Evolutionary conservation across 1,140 invertebrate species (phyloP), one percentile per base, ranked within the genome.

Genomic region (Calliphora vicina): DNA sequence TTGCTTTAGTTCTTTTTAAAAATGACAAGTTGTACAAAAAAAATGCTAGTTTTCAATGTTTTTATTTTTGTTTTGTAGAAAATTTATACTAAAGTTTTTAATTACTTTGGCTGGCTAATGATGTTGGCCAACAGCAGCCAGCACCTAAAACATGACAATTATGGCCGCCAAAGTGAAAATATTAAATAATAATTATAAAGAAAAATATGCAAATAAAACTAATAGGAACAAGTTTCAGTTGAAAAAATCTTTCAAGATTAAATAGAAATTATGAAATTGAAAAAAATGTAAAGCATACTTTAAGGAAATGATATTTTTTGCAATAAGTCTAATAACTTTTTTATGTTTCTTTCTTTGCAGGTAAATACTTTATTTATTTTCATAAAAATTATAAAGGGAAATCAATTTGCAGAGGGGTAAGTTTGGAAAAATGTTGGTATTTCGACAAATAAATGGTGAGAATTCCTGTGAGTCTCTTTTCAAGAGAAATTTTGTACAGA

Each of bases 51-150:
- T 67, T 67, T 67, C 17, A 67, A 23, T 67, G 8, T 67, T 67
- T 67, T 67, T 67, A 1, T 67, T 67, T 67, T 57, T 74, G 29
- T 35, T 8, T 13, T 35, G n/a, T 78, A 50, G 3, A 17, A 50
- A 50, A 50, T 10, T 35, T 12, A 43, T 35, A 35, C 23, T 12
- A 43, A 78, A 78, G 29, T 78, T 78, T 78, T 78, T 43, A 78
- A 78, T 78, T 78, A 78, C 74, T 78, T 78, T 42, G 74, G n/a
- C 17, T 23, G 23, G 42, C 74, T 78, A 78, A 78, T 78, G 74
- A 78, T 78, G 74, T 43, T 76, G 73, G 26, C 73, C 74, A 43
- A 20, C 74, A 74, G 8, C 29, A 35, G 29, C 45, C 13, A 35
- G 27, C 71, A 73, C 13, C 5, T 17, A 15, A 78, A 67, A 78